Conservation (phyloP, 2,888 invertebrate species). For the Drosophila ezoana region DNA sequence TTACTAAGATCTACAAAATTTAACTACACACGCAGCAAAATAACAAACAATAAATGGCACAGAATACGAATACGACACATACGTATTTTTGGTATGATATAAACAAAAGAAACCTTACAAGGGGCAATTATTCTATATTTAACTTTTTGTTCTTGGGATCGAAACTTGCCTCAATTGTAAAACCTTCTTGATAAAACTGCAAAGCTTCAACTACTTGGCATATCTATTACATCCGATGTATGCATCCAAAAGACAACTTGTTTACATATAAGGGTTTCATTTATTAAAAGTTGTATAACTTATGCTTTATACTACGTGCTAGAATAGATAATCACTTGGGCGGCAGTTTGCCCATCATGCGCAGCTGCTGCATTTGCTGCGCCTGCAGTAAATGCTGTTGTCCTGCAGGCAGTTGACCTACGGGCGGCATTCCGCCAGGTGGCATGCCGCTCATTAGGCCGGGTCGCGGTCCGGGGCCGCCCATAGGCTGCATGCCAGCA, state of each 20-base stretch:
- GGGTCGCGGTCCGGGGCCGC: slow-evolving; percentile 52
- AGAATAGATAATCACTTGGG: slow-evolving; percentile 55
- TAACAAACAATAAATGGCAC: slow-evolving; percentile 72
- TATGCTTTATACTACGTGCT: slow-evolving; percentile 20
- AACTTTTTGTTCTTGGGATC: background rate
- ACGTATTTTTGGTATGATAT: background rate
- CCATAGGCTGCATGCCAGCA: slow-evolving; percentile 59
- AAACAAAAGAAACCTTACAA: no score
- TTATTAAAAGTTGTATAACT: slow-evolving; percentile 18
- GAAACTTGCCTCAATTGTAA: no score
- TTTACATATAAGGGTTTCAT: background rate
- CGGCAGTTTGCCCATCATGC: slow-evolving; percentile 76
- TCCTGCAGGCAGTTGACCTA: slow-evolving; percentile 79
- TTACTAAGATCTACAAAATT: slow-evolving; percentile 43
- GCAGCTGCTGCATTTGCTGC: slow-evolving; percentile 87
- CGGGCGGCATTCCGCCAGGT: slow-evolving; percentile 58
- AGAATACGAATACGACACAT: slow-evolving; percentile 55
- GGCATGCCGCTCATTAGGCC: slow-evolving; percentile 54
- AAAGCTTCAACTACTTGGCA: no score
- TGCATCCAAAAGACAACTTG: background rate
- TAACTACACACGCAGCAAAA: slow-evolving; percentile 70
- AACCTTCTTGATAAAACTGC: no score
- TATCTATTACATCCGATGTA: no score
- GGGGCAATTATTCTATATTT: background rate
- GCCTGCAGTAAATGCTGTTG: slow-evolving; percentile 85